These are phyloP conservation scores for Heptascelio sp. DNA, from an alignment of 2,888 invertebrate species.

Conservation along the genomic window DNA sequence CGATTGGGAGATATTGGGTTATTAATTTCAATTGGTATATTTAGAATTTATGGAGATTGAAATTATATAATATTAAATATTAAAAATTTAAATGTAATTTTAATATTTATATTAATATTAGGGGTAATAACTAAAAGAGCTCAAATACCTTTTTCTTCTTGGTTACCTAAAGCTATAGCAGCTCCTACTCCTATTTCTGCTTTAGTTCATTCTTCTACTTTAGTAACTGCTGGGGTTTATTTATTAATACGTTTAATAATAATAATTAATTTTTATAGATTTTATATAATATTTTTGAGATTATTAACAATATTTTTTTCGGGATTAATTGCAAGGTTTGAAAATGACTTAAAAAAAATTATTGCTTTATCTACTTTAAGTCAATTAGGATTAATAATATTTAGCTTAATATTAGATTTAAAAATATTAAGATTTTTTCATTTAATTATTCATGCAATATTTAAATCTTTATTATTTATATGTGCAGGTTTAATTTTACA, in stretches of 20 bases:
- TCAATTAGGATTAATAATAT: conserved; percentile 92
- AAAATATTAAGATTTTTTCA: conserved; percentile 90
- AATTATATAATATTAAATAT: conserved; percentile 85
- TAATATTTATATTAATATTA: conserved; percentile 80
- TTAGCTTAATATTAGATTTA: conserved; percentile 87
- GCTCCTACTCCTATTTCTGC: conserved; percentile 94
- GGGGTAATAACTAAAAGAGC: conserved; percentile 93
- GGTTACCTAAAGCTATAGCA: conserved; percentile 92
- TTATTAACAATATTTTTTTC: conserved; percentile 88
- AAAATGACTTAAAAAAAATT: conserved; percentile 92
- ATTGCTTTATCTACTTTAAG: conserved; percentile 93
- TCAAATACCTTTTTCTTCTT: conserved; percentile 94
- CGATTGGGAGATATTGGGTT: conserved; percentile 83
- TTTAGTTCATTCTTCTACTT: conserved; percentile 93
- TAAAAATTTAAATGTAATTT: conserved; percentile 75
- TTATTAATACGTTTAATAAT: conserved; percentile 87
- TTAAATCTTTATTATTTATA: conserved; percentile 92
- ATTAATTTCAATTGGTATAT: conserved; percentile 62
- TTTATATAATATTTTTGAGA: conserved; percentile 69
- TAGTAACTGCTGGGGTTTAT: conserved; percentile 93
- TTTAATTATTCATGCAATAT: conserved; percentile 91
- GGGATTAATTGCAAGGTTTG: conserved; percentile 87
- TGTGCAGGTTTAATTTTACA: conserved; percentile 91
- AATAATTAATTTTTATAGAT: conserved; percentile 10
- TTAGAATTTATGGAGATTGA: conserved; percentile 52